phyloP scores from a whole-genome alignment of 2,888 invertebrate species.

The Cantharis lateralis region DNA sequence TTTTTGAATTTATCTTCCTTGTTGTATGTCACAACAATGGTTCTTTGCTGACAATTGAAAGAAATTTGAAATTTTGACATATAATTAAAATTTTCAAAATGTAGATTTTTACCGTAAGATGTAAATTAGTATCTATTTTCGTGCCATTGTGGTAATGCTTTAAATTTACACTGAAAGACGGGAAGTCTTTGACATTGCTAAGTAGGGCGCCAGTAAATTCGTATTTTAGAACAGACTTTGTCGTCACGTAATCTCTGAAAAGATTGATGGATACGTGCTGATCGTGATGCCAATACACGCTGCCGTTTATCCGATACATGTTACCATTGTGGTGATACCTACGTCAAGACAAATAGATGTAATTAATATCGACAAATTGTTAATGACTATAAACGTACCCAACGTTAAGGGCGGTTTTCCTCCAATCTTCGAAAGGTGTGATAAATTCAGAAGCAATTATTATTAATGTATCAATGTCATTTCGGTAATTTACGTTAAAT shows the following conservation, averaged over 20 bases:
- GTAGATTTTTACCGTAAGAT: slow-evolving; percentile 54
- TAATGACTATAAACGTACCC: slow-evolving; percentile 51
- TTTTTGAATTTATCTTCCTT: not conserved
- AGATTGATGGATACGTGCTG: slow-evolving; percentile 62
- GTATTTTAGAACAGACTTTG: slow-evolving; percentile 54
- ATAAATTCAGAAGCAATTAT: slow-evolving; percentile 56
- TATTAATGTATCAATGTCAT: slow-evolving; percentile 57
- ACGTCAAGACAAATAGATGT: slow-evolving; percentile 32
- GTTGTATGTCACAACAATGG: not conserved
- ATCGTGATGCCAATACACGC: slow-evolving; percentile 64
- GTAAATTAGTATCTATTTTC: slow-evolving; percentile 59
- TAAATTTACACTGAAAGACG: slow-evolving; percentile 61
- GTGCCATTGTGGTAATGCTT: slow-evolving; percentile 61
- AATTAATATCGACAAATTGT: slow-evolving; percentile 8
- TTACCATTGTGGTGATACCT: slow-evolving; percentile 60
- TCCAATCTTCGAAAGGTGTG: slow-evolving; percentile 65
- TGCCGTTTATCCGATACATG: slow-evolving; percentile 59
- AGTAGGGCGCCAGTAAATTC: slow-evolving; percentile 60
- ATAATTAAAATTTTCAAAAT: not conserved
- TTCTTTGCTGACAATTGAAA: not conserved
- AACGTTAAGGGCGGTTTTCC: slow-evolving; percentile 58
- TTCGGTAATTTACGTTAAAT: slow-evolving; percentile 65
- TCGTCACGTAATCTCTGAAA: slow-evolving; percentile 58
- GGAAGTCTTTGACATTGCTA: slow-evolving; percentile 65
- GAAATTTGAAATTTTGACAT: not conserved